These are phyloP conservation scores for Zaprionus gabonicus DNA, from an alignment of 1,140 invertebrate species.

Conservation along the genomic window DNA sequence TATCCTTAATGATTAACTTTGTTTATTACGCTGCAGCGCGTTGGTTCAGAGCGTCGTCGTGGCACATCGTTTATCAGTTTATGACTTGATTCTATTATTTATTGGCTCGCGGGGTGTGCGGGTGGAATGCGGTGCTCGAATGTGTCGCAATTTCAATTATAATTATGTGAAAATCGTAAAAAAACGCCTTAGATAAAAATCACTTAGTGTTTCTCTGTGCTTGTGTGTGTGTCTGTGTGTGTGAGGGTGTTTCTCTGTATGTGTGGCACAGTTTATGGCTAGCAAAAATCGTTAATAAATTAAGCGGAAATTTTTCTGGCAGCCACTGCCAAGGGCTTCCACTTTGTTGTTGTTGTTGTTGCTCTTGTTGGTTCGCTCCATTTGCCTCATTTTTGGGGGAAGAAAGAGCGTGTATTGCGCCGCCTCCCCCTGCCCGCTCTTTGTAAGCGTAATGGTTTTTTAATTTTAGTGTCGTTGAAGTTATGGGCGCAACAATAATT, in stretches of 20 bases:
- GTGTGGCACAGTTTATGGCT: constrained; percentile 69
- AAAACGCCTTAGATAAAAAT: constrained; percentile 73
- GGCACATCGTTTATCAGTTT: constrained; percentile 80
- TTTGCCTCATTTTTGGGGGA: constrained; percentile 59
- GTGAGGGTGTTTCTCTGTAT: neutral
- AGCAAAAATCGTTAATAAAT: constrained; percentile 84
- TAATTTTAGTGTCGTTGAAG: constrained; percentile 83
- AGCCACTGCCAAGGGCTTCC: constrained; percentile 38
- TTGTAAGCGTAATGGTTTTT: constrained; percentile 75
- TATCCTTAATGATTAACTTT: constrained; percentile 84
- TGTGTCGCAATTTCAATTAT: constrained; percentile 83
- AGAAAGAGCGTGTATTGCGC: constrained; percentile 22
- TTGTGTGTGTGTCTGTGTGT: neutral
- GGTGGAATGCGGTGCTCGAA: constrained; percentile 24
- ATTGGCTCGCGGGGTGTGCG: constrained; percentile 64
- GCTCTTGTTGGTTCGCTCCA: constrained; percentile 40
- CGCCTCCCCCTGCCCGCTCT: constrained; percentile 24
- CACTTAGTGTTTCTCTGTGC: constrained; percentile 58
- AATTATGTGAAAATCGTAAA: constrained; percentile 84
- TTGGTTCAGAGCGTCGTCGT: constrained; percentile 14
- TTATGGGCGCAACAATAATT: constrained; percentile 81
- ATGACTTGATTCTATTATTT: constrained; percentile 84
- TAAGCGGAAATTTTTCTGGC: constrained; percentile 82
- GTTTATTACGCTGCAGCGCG: constrained; percentile 64
- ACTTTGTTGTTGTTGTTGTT: constrained; percentile 14